Evolutionary conservation across 2,888 invertebrate species (phyloP).

Genomic region (Hesperia comma): DNA sequence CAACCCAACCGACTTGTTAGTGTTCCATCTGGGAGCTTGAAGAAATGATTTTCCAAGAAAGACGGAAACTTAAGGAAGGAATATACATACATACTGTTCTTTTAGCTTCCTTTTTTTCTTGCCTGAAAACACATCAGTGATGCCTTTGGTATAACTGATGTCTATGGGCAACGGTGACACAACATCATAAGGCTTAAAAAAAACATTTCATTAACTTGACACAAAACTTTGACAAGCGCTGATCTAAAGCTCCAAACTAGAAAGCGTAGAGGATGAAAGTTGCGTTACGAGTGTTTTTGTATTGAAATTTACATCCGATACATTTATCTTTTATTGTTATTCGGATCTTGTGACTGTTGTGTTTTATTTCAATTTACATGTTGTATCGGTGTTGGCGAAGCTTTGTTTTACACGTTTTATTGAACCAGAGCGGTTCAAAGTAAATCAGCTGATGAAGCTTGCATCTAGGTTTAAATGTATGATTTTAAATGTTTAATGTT

Average conservation of each 20-base stretch:
- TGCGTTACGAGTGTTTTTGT: conserved; percentile 38
- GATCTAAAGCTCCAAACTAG: conserved; percentile 31
- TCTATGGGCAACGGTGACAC: not conserved
- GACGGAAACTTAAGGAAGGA: too few relatives aligned
- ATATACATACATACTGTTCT: too few relatives aligned
- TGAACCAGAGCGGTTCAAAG: not conserved
- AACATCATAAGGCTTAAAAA: too few relatives aligned
- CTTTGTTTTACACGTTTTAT: conserved; percentile 11
- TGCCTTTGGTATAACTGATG: not conserved
- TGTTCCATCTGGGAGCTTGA: too few relatives aligned
- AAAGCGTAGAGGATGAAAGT: conserved; percentile 28
- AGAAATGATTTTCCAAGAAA: too few relatives aligned
- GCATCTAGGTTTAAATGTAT: too few relatives aligned
- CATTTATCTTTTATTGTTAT: conserved; percentile 37
- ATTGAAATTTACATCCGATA: conserved; percentile 38
- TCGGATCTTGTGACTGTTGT: conserved; percentile 30
- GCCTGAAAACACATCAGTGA: too few relatives aligned
- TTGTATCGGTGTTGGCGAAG: conserved; percentile 17
- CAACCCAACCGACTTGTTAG: too few relatives aligned
- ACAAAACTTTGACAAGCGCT: conserved; percentile 18
- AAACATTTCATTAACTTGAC: too few relatives aligned
- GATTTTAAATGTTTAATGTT: too few relatives aligned
- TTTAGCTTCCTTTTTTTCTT: too few relatives aligned
- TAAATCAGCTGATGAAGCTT: too few relatives aligned
- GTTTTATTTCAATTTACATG: conserved; percentile 34